Base-by-base conservation (phyloP, 2,113 vertebrate genomes). In the Regulus satrapa region DNA sequence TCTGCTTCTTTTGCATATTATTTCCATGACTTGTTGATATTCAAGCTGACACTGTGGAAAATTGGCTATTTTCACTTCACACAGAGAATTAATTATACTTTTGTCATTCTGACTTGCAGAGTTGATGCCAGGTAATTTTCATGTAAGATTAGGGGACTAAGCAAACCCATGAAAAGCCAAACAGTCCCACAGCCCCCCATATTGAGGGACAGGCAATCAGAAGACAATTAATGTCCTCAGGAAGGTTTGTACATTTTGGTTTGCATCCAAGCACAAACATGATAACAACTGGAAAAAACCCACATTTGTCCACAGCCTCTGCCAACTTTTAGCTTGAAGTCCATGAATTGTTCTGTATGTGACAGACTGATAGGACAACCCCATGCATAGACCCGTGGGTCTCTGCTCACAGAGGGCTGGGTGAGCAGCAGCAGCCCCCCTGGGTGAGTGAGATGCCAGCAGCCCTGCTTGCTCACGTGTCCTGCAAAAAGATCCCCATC, bases 71-170 rank as follows among this genome's bases (percentile, higher is more conserved):
- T 95, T 92, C 83, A 89, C 58, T 91, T 92, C 85, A 86, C 68
- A 93, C 23, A 45, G 75, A 82, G 92, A 89, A 88, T 77, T 90
- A 88, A 81, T 94, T 90, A 94, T 52, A 85, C 59, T 81, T 94
- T 61, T 40, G 64, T 88, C 26, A 55, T 88, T 90, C 68, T 78
- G 79, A 74, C 52, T 93, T 90, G 68, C 40, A 78, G 71, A 94
- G 89, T 52, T 92, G n/a, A 36, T 86, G 82, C 78, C 93, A 92
- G 85, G 67, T 67, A 89, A 74, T 92, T 93, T 92, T 92, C 11
- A 18, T 19, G 18, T 78, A 69, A 67, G 59, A 92, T 90, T 85
- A 95, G 29, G 38, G 43, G 46, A 49, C 77, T 73, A 62, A 94
- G 38, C 45, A 93, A 93, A 89, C n/a, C 74, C 69, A 32, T n/a